phyloP scores from a whole-genome alignment of 2,797 vertebrate species.

The Allobates femoralis region DNA sequence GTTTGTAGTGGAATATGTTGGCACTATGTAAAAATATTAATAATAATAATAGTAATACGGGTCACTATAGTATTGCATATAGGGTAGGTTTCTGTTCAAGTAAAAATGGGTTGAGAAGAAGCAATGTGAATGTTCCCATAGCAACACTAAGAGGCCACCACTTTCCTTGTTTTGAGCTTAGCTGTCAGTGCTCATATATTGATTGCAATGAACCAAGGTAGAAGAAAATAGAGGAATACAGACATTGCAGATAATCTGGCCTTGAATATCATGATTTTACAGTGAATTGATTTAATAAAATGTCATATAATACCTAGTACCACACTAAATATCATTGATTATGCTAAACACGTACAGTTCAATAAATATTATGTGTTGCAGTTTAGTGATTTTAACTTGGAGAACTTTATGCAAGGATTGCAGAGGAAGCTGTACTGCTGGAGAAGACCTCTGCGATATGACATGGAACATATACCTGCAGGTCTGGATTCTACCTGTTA shows the following conservation, averaged over 20 bases:
- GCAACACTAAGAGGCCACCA: conserved; percentile 50
- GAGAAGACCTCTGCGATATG: too few relatives aligned
- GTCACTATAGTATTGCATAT: neutral
- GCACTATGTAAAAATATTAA: too few relatives aligned
- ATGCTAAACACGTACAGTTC: neutral
- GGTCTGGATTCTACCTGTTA: too few relatives aligned
- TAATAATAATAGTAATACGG: too few relatives aligned
- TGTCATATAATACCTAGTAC: neutral
- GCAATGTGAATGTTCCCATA: conserved; percentile 46
- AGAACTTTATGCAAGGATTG: too few relatives aligned
- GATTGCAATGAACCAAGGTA: conserved; percentile 37
- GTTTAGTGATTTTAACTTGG: neutral
- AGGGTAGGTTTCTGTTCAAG: neutral
- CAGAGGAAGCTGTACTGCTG: too few relatives aligned
- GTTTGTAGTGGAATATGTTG: too few relatives aligned
- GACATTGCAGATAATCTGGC: neutral
- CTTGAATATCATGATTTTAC: neutral
- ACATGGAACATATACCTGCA: too few relatives aligned
- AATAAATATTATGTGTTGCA: neutral
- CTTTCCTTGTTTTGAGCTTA: conserved; percentile 23
- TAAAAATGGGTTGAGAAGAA: conserved; percentile 44
- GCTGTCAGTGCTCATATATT: conserved; percentile 42
- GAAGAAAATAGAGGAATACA: neutral
- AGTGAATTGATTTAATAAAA: neutral
- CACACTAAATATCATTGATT: neutral